Percentiles rank a stretch among this genome's conserved stretches.
Conservation (phyloP, 1,140 invertebrate species). For the Dufourea novaeangliae region DNA sequence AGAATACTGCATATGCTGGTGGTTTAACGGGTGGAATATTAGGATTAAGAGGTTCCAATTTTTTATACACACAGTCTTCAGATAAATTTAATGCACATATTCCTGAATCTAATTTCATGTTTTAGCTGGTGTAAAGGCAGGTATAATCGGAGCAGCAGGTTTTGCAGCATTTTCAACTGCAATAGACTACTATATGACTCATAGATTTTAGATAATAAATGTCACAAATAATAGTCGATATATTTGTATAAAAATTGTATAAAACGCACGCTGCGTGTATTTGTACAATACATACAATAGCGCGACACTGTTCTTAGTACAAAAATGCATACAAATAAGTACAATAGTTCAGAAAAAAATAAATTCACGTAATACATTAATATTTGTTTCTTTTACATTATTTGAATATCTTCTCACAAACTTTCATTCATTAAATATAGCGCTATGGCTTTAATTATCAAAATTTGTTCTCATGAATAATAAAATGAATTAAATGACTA, state of each 20-base stretch:
- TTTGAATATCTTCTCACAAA: conserved; percentile 7
- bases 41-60: conserved; percentile 91
- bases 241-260: conserved; percentile 70
- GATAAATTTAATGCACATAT: background rate
- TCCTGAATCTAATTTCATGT: conserved; percentile 60
- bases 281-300: conserved; percentile 57
- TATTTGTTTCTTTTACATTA: conserved; percentile 29
- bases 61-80: background rate
- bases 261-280: conserved; percentile 47
- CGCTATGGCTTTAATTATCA: conserved; percentile 11
- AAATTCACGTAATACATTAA: conserved; percentile 42
- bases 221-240: conserved; percentile 55
- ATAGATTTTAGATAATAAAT: conserved; percentile 72
- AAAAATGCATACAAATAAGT: conserved; percentile 60
- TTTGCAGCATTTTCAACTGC: conserved; percentile 97
- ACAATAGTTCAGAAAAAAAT: conserved; percentile 55
- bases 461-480: conserved; percentile 23
- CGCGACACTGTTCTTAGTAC: conserved; percentile 37
- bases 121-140: conserved; percentile 96
- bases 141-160: conserved; percentile 94
- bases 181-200: conserved; percentile 96
- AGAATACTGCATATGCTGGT: conserved; percentile 97
- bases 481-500: conserved; percentile 12
- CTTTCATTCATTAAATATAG: conserved; percentile 5
- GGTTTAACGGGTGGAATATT: conserved; percentile 97